Percentiles rank a stretch among this genome's conserved stretches.
Conservation (phyloP, 2,113 vertebrate genomes). For the Cephalopterus ornatus region DNA sequence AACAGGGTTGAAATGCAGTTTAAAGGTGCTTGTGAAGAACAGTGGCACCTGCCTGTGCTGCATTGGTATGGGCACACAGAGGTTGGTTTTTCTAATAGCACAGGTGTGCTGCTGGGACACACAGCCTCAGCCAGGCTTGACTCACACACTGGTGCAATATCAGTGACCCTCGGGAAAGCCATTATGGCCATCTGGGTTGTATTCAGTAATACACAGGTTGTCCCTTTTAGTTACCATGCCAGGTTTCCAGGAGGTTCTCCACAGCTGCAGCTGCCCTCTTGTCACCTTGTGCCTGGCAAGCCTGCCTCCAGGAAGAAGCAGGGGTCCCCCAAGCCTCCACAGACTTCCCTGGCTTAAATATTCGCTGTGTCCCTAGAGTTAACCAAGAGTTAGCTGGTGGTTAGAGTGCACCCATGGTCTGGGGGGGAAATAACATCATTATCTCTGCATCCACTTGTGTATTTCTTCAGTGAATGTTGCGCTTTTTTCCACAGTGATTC, state of each 20-base stretch:
- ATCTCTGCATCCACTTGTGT: neutral
- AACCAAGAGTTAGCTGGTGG: constrained; percentile 23
- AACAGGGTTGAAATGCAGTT: neutral
- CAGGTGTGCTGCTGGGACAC: neutral
- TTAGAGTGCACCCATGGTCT: neutral
- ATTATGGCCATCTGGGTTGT: neutral
- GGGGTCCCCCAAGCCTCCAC: neutral
- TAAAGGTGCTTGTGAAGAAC: neutral
- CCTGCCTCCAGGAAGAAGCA: neutral
- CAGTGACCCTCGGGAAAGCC: neutral
- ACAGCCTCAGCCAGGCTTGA: neutral
- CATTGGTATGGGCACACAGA: neutral
- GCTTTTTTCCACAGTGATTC: neutral
- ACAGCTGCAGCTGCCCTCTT: neutral
- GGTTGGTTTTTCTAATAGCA: neutral
- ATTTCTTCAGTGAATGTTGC: neutral
- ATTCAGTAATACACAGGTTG: neutral
- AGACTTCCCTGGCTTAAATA: neutral
- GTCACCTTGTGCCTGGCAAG: neutral
- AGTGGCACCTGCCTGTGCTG: neutral
- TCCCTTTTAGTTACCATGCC: neutral
- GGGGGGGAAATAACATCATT: neutral
- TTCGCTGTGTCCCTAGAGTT: neutral
- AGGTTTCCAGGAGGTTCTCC: neutral
- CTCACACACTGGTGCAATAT: neutral